Evolutionary conservation across 2,888 invertebrate genomes (phyloP).

Genomic region (Pseudanteris insignis): DNA sequence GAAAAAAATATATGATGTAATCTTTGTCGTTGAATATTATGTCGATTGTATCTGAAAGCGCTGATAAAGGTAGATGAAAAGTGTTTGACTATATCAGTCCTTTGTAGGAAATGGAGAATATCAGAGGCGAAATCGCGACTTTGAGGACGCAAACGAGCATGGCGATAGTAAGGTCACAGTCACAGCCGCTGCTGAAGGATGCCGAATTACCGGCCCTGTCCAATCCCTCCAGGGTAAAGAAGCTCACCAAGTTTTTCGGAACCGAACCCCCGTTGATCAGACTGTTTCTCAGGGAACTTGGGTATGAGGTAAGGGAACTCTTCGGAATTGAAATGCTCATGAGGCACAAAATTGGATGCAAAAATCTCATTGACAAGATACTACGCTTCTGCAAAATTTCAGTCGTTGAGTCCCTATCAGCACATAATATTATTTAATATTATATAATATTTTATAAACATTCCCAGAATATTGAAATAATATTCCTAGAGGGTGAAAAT

Average conservation of each 20-base stretch:
- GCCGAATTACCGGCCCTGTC: conserved; percentile 78
- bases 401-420: no score
- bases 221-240: conserved; percentile 86
- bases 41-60: conserved; percentile 11
- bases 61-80: conserved; percentile 26
- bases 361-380: no score
- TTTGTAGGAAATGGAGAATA: conserved; percentile 83
- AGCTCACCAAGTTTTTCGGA: conserved; percentile 92
- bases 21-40: no score
- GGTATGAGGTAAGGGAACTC: conserved; percentile 84
- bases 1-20: no score
- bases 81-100: conserved; percentile 51
- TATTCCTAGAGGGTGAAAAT: no score
- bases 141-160: conserved; percentile 75
- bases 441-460: no score
- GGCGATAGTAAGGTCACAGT: conserved; percentile 73
- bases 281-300: conserved; percentile 88
- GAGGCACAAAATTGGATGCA: conserved; percentile 8
- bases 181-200: conserved; percentile 70
- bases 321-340: no score
- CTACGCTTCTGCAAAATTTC: background rate
- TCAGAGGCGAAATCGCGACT: conserved; percentile 82
- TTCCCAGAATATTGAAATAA: no score
- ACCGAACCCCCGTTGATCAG: conserved; percentile 91
- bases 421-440: no score